Percentiles rank a stretch among this genome's conserved stretches.
Evolutionary conservation across 2,888 invertebrate species (phyloP).

Genomic region (Pterobdella sp.): DNA sequence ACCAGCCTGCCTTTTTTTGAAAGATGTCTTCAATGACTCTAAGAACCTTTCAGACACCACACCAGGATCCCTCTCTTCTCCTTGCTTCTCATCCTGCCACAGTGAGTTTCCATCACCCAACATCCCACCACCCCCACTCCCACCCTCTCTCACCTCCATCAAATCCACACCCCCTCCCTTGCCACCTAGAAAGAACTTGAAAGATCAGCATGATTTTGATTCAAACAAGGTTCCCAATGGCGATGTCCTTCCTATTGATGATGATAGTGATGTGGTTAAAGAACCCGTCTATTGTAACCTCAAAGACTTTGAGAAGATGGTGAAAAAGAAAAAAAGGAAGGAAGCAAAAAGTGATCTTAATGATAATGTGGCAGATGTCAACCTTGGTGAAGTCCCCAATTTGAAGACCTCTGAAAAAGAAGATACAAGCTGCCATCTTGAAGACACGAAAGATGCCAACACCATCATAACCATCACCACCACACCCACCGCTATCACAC

Average conservation of each 20-base stretch:
- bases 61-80: neutral
- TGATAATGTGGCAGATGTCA: neutral
- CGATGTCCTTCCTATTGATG: neutral
- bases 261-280: neutral
- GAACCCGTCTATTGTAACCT: constrained; percentile 17
- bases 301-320: neutral
- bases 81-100: neutral
- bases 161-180: constrained; percentile 14
- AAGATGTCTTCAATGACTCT: no score
- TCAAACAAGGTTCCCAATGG: neutral
- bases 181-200: constrained; percentile 14
- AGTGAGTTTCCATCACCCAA: constrained; percentile 27
- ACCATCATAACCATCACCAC: neutral
- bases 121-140: constrained; percentile 25
- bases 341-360: neutral
- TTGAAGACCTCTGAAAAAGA: no score
- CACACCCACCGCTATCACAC: neutral
- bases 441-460: neutral
- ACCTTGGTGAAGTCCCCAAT: neutral
- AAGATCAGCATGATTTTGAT: neutral
- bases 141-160: neutral
- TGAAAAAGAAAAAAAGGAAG: neutral
- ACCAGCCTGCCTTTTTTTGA: no score
- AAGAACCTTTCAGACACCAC: no score
- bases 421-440: neutral